Evolutionary conservation across 2,797 vertebrate species (phyloP).

Genomic region (Sarcophilus harrisii): DNA sequence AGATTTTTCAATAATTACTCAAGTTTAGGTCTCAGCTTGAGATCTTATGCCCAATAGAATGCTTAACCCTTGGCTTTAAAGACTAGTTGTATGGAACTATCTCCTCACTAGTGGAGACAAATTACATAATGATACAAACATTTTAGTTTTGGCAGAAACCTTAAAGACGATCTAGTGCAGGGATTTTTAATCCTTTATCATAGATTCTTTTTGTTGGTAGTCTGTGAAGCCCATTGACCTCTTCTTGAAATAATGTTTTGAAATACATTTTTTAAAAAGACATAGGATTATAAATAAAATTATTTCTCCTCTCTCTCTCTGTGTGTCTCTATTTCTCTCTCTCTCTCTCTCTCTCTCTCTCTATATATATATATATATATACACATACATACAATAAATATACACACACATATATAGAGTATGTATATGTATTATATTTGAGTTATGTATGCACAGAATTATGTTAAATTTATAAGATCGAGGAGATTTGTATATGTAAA

Average conservation of each 20-base stretch:
- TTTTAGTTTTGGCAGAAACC: not conserved
- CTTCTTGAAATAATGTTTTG: not conserved
- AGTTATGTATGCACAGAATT: not conserved
- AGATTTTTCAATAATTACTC: not conserved
- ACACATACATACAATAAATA: too few species aligned
- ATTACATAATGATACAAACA: not conserved
- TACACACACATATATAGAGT: too few species aligned
- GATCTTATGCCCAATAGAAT: not conserved
- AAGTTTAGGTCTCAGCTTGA: not conserved
- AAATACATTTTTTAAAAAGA: not conserved
- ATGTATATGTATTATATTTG: not conserved
- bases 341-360: too few species aligned
- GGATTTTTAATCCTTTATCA: not conserved
- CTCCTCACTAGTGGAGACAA: not conserved
- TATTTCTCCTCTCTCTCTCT: not conserved
- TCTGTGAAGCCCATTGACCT: not conserved
- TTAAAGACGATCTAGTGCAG: not conserved
- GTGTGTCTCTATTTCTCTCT: too few species aligned
- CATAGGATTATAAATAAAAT: not conserved
- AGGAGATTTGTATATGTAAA: not conserved
- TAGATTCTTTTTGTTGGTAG: not conserved
- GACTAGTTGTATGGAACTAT: not conserved
- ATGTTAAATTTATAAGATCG: not conserved
- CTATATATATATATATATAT: too few species aligned
- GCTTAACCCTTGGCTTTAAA: not conserved